Conservation (phyloP, 1,140 invertebrate species). For the Globodera rostochiensis region DNA sequence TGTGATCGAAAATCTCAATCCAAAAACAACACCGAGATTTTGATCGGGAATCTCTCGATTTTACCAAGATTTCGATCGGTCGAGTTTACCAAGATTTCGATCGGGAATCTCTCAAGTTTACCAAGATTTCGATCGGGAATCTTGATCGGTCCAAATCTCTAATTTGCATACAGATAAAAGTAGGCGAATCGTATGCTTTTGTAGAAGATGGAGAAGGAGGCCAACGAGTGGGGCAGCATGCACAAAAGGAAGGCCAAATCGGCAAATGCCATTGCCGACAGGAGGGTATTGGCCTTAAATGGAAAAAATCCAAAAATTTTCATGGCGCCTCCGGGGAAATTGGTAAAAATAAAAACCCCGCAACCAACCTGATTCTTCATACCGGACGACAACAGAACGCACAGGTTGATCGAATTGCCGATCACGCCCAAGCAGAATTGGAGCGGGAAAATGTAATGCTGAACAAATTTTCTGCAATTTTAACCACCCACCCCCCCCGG, state of each 20-base stretch:
- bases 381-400: slow-evolving; percentile 52
- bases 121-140: no score
- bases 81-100: no score
- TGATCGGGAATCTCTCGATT: no score
- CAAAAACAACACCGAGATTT: no score
- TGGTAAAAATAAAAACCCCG: not conserved
- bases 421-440: slow-evolving; percentile 56
- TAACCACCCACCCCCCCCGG: not conserved
- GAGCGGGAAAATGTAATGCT: slow-evolving; percentile 56
- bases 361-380: slow-evolving; percentile 54
- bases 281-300: slow-evolving; percentile 51
- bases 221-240: slow-evolving; percentile 54
- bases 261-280: slow-evolving; percentile 59
- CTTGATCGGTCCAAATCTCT: not conserved
- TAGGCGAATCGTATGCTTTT: slow-evolving; percentile 43
- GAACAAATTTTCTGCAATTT: slow-evolving; percentile 15
- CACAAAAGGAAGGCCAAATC: slow-evolving; percentile 56
- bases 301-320: slow-evolving; percentile 1
- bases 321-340: not conserved
- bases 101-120: no score
- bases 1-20: no score
- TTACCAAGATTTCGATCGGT: no score
- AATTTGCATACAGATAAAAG: slow-evolving; percentile 19
- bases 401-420: slow-evolving; percentile 52
- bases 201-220: slow-evolving; percentile 55